Evolutionary conservation across 2,888 invertebrate genomes (phyloP), one percentile per base, ranked within the genome.

Genomic region (Trichopoda pennipes): DNA sequence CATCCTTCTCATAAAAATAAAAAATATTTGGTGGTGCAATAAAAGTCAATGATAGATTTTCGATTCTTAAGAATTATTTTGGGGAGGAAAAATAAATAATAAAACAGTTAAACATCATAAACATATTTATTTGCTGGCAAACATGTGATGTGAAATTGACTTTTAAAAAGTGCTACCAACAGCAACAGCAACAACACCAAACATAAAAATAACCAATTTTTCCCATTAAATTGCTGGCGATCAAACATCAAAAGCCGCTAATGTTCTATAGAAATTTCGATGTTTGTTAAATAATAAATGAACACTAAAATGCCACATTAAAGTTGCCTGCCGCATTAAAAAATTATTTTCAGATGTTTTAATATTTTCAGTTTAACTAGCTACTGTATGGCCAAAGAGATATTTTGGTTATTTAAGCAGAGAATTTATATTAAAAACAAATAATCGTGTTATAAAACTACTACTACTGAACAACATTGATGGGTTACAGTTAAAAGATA

Each of bases 91-190:
- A 51, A 19, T n/a, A 69, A 42, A 28, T 1, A 56, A 51, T 38
- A 12, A 58, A 69, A 63, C n/a, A 17, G 19, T 80, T 44, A 21
- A 58, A 51, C 51, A 17, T 58, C 32, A 69, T n/a, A n/a, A n/a
- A 64, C 47, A 56, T 66, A 58, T 79, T 68, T 79, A 79, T 82
- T 82, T 82, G 35, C 68, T 78, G 72, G 76, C 49, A 72, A 79
- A 82, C 72, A 79, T 82, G 79, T 82, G 82, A 79, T 82, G 79
- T 82, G 82, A 79, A 82, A 68, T 72, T 12, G 28, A 63, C 74
- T 66, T 78, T 60, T 66, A 73, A 21, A 72, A 32, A 58, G 23
- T 55, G 23, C 9, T 35, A 12, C n/a, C 49, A 4, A 4, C 56
- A 38, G 12, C 42, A 42, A 2, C 35, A 74, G 0, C 53, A n/a